Conservation (phyloP, 1,140 invertebrate species). For the Octopus bimaculoides region DNA sequence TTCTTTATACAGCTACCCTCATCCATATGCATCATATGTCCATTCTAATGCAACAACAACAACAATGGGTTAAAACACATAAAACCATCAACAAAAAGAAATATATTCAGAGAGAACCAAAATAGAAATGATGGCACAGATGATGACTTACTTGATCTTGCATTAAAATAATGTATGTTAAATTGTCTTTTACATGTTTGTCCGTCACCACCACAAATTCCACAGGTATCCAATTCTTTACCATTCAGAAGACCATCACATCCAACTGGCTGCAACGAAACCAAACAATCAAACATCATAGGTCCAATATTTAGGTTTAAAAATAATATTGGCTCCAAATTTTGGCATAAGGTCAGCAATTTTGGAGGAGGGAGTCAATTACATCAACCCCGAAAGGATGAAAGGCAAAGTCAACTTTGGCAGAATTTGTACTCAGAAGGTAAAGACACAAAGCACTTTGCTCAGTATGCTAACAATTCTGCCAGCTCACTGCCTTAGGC, state of each 20-base stretch:
- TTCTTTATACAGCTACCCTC: too few relatives aligned
- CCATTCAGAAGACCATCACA: neutral
- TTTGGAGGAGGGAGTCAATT: neutral
- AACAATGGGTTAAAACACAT: neutral
- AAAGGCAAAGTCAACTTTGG: too few relatives aligned
- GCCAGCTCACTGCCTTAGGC: too few relatives aligned
- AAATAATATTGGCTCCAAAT: neutral
- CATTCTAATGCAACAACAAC: neutral
- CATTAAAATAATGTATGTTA: neutral
- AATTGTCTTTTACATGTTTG: neutral
- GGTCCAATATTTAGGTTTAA: neutral
- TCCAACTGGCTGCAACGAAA: neutral
- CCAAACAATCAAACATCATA: neutral
- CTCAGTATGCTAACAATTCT: neutral
- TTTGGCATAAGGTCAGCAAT: neutral
- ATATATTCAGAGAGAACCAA: neutral
- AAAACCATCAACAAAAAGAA: neutral
- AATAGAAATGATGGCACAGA: neutral
- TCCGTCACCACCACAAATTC: neutral
- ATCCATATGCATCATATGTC: too few relatives aligned
- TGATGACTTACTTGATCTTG: neutral
- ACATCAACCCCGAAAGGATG: neutral
- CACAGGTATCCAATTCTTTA: neutral
- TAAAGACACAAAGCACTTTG: neutral
- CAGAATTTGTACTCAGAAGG: too few relatives aligned